Conservation (phyloP, 2,888 invertebrate species). For the Trissonchulus latispiculum region DNA sequence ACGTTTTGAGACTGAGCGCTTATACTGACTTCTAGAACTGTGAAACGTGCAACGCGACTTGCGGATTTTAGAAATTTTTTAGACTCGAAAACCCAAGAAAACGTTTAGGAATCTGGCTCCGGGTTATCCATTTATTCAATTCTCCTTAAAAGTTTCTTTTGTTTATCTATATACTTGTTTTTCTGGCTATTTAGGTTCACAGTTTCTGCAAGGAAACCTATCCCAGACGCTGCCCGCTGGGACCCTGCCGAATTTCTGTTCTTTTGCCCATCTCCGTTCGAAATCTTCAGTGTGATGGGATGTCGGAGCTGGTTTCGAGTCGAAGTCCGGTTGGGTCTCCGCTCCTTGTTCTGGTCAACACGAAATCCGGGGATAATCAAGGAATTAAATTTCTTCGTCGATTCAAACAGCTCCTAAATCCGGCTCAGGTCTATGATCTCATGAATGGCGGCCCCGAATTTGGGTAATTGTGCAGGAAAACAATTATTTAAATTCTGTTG, state of each 20-base stretch:
- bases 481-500: too few species aligned
- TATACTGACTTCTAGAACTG: too few species aligned
- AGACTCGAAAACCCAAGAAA: too few species aligned
- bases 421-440: conserved; percentile 93
- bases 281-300: conserved; percentile 5
- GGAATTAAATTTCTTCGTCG: conserved; percentile 87
- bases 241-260: conserved; percentile 76
- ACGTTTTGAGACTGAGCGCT: too few species aligned
- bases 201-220: conserved; percentile 48
- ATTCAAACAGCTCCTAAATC: conserved; percentile 87
- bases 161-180: too few species aligned
- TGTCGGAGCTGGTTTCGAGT: neutral
- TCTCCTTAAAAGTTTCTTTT: too few species aligned
- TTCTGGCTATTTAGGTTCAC: conserved; percentile 19
- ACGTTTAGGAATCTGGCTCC: conserved; percentile 15
- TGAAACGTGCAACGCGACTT: too few species aligned
- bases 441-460: conserved; percentile 72
- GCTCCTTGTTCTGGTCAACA: conserved; percentile 90
- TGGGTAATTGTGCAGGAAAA: too few species aligned
- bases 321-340: conserved; percentile 50
- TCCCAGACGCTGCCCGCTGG: conserved; percentile 69
- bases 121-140: too few species aligned
- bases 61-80: too few species aligned
- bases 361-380: conserved; percentile 94
- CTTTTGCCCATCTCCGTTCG: conserved; percentile 78